Evolutionary conservation across 2,888 invertebrate genomes (phyloP).

Genomic region (Dasypogon diadema): DNA sequence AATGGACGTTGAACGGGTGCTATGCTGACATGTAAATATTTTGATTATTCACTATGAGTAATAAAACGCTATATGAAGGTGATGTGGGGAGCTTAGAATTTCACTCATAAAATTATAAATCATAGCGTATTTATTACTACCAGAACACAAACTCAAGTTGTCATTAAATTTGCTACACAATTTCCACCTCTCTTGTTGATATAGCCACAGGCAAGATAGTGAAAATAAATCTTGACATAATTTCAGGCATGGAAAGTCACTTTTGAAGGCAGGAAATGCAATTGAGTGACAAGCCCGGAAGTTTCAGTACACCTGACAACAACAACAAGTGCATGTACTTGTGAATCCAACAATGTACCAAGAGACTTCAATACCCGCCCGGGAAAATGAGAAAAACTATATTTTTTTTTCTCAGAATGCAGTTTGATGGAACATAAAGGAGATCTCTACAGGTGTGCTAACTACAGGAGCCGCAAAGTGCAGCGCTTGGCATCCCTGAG

Average conservation of each 20-base stretch:
- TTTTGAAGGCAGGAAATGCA: constrained; percentile 44
- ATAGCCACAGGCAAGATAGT: neutral
- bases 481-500: neutral
- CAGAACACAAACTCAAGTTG: neutral
- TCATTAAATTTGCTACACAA: constrained; percentile 2
- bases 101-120: too few species aligned
- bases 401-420: neutral
- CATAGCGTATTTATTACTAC: too few species aligned
- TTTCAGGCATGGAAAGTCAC: constrained; percentile 43
- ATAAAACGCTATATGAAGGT: too few species aligned
- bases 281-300: constrained; percentile 50
- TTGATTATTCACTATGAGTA: too few species aligned
- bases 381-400: constrained; percentile 1
- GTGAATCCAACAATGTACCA: constrained; percentile 9
- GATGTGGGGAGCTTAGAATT: too few species aligned
- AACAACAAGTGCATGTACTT: constrained; percentile 18
- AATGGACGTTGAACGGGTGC: too few species aligned
- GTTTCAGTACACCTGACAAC: constrained; percentile 12
- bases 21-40: too few species aligned
- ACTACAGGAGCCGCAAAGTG: neutral
- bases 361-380: constrained; percentile 3
- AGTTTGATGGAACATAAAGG: neutral
- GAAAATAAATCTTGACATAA: constrained; percentile 43
- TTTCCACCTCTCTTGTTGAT: neutral
- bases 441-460: constrained; percentile 27